Evolutionary conservation across 2,113 vertebrate genomes (phyloP).

Genomic region (Agapornis roseicollis): DNA sequence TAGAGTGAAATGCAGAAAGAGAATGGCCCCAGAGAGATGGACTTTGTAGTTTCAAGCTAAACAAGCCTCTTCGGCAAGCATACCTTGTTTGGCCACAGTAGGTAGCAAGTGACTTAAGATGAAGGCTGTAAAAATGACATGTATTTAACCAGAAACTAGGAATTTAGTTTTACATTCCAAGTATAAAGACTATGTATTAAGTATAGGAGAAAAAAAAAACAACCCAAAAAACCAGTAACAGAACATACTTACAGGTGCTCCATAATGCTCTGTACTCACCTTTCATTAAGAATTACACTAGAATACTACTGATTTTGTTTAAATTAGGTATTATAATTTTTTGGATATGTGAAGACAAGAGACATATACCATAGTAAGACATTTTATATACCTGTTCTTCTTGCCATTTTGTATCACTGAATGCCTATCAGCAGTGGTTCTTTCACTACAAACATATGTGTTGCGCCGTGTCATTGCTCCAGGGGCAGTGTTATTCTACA

Average conservation of each 20-base stretch:
- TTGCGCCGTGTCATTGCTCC: conserved; percentile 95
- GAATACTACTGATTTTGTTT: not conserved
- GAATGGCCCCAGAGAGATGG: not conserved
- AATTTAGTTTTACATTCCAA: not conserved
- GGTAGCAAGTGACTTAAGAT: not conserved
- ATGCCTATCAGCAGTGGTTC: conserved; percentile 88
- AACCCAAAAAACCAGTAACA: not conserved
- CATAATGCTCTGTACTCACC: conserved; percentile 46
- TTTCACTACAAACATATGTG: conserved; percentile 95
- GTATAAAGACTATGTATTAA: not conserved
- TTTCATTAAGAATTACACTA: not conserved
- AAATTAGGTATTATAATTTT: not conserved
- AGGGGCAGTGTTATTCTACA: conserved; percentile 87
- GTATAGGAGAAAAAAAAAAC: fast-evolving
- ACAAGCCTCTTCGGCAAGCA: not conserved
- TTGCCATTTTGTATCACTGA: conserved; percentile 97
- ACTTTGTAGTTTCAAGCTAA: not conserved
- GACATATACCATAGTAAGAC: conserved; percentile 17
- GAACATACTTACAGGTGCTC: conserved; percentile 14
- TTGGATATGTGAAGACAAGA: conserved; percentile 14
- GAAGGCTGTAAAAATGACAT: not conserved
- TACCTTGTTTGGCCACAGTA: not conserved
- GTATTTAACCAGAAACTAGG: not conserved
- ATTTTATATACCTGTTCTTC: conserved; percentile 88
- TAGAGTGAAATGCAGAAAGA: not conserved